Percentiles rank a stretch among this genome's conserved stretches.
phyloP scores from a whole-genome alignment of 2,888 invertebrate species.

The Hylaea fasciaria region DNA sequence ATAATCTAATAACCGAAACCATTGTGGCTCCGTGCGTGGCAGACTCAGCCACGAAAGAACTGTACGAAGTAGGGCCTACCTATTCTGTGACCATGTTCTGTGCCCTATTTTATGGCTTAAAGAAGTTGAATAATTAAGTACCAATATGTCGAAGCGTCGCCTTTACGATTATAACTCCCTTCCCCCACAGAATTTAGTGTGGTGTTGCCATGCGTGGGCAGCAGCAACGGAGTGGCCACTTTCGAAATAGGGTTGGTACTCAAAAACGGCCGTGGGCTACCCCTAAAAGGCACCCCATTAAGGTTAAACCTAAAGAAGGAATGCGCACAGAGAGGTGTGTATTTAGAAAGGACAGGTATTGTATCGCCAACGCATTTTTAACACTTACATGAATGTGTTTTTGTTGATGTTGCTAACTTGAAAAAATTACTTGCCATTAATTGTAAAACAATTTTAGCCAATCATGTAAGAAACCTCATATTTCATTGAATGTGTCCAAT shows the following conservation, averaged over 20 bases:
- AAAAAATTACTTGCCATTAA: slow-evolving; percentile 6
- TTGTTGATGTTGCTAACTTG: slow-evolving; percentile 48
- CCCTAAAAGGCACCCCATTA: slow-evolving; percentile 94
- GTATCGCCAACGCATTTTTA: slow-evolving; percentile 86
- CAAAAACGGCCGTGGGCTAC: slow-evolving; percentile 90
- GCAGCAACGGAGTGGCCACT: slow-evolving; percentile 93
- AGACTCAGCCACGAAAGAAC: no score
- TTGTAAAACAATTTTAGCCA: not conserved
- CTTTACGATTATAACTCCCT: slow-evolving; percentile 43
- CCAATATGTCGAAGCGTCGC: no score
- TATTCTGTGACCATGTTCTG: no score
- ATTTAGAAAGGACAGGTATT: slow-evolving; percentile 86
- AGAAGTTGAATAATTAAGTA: no score
- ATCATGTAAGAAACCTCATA: not conserved
- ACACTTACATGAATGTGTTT: slow-evolving; percentile 76
- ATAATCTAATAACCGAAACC: no score
- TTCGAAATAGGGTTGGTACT: slow-evolving; percentile 95
- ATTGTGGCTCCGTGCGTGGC: no score
- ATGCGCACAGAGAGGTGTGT: slow-evolving; percentile 96
- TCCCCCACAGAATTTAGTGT: slow-evolving; percentile 91
- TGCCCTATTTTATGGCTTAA: no score
- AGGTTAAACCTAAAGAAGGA: slow-evolving; percentile 95
- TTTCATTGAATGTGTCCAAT: slow-evolving; percentile 9
- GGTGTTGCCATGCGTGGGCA: slow-evolving; percentile 93
- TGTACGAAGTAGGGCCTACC: no score